Conservation (phyloP, 2,888 invertebrate genomes). For the Anorthoa munda region DNA sequence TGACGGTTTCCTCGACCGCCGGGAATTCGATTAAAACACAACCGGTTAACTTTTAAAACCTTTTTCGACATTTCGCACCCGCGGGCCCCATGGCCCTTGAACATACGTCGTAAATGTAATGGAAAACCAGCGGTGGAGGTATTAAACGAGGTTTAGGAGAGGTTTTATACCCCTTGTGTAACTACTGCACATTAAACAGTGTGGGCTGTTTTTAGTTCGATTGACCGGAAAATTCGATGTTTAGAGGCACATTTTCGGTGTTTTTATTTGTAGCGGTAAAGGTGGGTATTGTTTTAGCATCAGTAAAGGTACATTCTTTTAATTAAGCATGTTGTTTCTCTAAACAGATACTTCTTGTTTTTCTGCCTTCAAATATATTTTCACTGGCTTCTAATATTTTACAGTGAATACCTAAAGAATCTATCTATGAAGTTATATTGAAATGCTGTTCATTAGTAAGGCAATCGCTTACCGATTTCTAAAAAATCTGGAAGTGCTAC, state of each 20-base stretch:
- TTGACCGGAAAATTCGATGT: slow-evolving; percentile 60
- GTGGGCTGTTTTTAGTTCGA: slow-evolving; percentile 43
- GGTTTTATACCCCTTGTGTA: slow-evolving; percentile 50
- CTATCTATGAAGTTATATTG: no score
- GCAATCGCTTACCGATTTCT: no score
- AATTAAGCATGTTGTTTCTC: neutral
- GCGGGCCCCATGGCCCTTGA: slow-evolving; percentile 59
- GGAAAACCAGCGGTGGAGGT: slow-evolving; percentile 73
- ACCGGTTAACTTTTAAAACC: slow-evolving; percentile 81
- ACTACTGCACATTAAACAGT: slow-evolving; percentile 55
- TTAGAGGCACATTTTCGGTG: neutral
- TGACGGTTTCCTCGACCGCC: slow-evolving; percentile 60
- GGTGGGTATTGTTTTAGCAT: neutral
- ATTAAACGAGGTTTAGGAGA: slow-evolving; percentile 57
- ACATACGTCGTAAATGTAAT: slow-evolving; percentile 73
- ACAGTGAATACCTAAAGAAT: no score
- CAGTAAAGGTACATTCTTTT: neutral
- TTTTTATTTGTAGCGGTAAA: slow-evolving; percentile 1
- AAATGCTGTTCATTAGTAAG: no score
- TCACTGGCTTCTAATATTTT: fast-evolving
- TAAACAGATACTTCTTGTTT: neutral
- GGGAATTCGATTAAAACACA: slow-evolving; percentile 84
- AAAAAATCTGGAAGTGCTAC: no score
- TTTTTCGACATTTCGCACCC: slow-evolving; percentile 75
- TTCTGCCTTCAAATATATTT: neutral